A percentile compares a stretch with the other conserved stretches of the same genome.
Conservation (phyloP, 1,140 invertebrate species). For the Leptopilina clavipes region DNA sequence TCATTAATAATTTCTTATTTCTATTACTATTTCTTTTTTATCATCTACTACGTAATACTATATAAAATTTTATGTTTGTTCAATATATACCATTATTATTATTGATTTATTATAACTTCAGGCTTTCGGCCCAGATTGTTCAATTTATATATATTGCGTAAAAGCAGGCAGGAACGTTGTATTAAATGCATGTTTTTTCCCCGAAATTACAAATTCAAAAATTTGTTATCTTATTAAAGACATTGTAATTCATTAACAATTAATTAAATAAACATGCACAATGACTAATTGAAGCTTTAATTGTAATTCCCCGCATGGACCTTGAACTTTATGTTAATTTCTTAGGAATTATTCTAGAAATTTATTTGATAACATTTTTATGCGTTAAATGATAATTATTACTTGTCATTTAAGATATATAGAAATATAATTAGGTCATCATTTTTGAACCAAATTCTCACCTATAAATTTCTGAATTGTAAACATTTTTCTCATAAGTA, state of each 20-base stretch:
- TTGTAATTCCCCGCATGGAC: slow-evolving; percentile 60
- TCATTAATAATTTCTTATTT: too few species aligned
- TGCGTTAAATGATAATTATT: slow-evolving; percentile 40
- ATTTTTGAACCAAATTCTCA: too few species aligned
- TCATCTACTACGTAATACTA: too few species aligned
- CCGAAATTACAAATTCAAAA: slow-evolving; percentile 27
- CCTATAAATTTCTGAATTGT: too few species aligned
- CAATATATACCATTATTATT: too few species aligned
- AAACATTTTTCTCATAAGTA: too few species aligned
- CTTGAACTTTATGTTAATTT: slow-evolving; percentile 70
- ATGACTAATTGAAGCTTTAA: slow-evolving; percentile 56
- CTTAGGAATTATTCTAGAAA: slow-evolving; percentile 62
- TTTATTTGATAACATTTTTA: slow-evolving; percentile 60
- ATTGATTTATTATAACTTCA: too few species aligned
- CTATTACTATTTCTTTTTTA: too few species aligned
- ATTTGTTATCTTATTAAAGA: neutral
- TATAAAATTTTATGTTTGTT: too few species aligned
- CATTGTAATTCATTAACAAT: slow-evolving; percentile 11
- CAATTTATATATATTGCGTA: neutral
- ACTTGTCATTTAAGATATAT: too few species aligned
- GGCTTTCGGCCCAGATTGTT: too few species aligned
- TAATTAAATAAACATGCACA: slow-evolving; percentile 45
- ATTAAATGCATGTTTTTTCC: slow-evolving; percentile 8
- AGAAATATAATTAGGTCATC: too few species aligned
- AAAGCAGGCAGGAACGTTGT: neutral